Base-by-base conservation (phyloP, 2,113 vertebrate genomes). In the Pseudorhombus dupliciocellatus region DNA sequence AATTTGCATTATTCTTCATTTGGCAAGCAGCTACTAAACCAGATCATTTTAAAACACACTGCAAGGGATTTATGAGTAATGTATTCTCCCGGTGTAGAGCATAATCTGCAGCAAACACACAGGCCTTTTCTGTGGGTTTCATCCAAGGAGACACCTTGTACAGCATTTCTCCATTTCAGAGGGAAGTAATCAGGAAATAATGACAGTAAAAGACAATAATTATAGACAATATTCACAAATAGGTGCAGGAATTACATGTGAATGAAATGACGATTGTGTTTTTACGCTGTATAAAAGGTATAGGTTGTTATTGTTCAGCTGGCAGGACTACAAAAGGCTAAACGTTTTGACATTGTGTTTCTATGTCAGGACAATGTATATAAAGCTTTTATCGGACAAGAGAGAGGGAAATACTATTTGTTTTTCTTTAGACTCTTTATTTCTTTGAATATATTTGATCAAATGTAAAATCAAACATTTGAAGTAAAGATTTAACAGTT, bases 401-500 rank as follows among this genome's bases (percentile, higher is more conserved):
- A 28, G 10, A 37, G 9, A 77, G 93, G 95, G 92, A 94, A 93
- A 93, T 90, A 91, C 93, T 93, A 93, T 94, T 95, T 20, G 9
- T 94, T 95, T 94, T 96, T 96, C 93, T 96, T 96, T 95, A 96
- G 95, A 96, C 94, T 96, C 94, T 97, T 94, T 97, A 92, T 91
- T 93, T 89, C 75, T 92, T 90, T 87, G 94, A 97, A 97, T 96
- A 97, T 96, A 97, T 96, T 95, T 96, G 93, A 95, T 96, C 94
- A 96, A 98, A 97, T 96, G 95, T 95, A 92, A 95, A 97, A 96
- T 95, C 94, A 95, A 96, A 96, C 94, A 96, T 96, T 96, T 95
- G 94, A 95, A 96, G 86, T 94, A 94, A 95, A 96, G 95, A 97
- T 98, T 94, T 94, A 96, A 97, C 96, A 95, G 95, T 96, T 96